Conservation (phyloP, 1,140 invertebrate species). For the Rhagoletis pomonella region DNA sequence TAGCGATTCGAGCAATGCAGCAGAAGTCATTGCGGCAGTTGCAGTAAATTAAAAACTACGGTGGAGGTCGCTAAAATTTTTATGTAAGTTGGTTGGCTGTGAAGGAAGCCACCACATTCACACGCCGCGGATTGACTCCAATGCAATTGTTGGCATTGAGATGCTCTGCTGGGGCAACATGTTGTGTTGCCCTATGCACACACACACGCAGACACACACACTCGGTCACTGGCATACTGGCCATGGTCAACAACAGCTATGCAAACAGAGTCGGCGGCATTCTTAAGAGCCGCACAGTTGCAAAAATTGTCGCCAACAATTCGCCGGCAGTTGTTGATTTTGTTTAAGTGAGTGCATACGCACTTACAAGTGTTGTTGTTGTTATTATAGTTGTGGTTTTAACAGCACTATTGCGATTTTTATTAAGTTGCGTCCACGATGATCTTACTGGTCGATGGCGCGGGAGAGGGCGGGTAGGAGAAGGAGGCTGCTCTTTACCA, state of each 20-base stretch:
- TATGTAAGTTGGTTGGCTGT: not conserved
- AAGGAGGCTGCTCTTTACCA: not conserved
- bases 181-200: conserved; percentile 4
- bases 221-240: no score
- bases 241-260: not conserved
- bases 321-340: not conserved
- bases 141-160: conserved; percentile 19
- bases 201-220: not conserved
- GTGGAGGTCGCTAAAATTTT: conserved; percentile 56
- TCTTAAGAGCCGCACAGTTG: conserved; percentile 44
- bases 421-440: conserved; percentile 26
- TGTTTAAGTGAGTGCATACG: not conserved
- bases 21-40: conserved; percentile 47
- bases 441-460: not conserved
- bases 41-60: conserved; percentile 56
- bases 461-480: no score
- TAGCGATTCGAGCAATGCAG: conserved; percentile 54
- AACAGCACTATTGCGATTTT: not conserved
- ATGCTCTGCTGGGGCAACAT: conserved; percentile 24
- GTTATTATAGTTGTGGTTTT: not conserved
- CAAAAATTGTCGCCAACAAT: conserved; percentile 50
- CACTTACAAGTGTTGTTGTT: not conserved
- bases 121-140: conserved; percentile 21
- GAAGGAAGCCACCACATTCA: conserved; percentile 23
- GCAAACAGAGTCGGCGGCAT: conserved; percentile 39